Base-by-base conservation (phyloP, 2,888 invertebrate species). In the Dascillus cervinus region DNA sequence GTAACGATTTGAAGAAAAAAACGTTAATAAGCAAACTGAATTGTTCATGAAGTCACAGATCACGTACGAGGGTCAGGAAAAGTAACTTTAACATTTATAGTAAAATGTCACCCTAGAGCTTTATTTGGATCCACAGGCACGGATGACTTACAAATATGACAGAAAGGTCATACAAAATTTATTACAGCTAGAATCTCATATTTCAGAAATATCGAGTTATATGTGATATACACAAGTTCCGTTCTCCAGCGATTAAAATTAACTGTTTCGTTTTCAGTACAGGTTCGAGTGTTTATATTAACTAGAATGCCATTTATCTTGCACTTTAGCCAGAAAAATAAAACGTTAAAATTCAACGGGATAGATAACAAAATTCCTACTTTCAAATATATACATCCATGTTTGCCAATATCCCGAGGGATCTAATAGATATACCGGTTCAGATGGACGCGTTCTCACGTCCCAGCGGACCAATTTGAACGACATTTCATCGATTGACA, bases 1-100 rank as follows among this genome's bases (percentile, higher is more conserved):
- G 50, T 55, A 58, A 57, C 53, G 53, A 53, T 45, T 52, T 47
- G 53, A 54, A 56, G 52, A 56, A 53, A 56, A 52, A n/a, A n/a
- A n/a, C n/a, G n/a, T n/a, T 24, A 32, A 26, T 50, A 54, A 55
- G 49, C 49, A 52, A 52, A 53, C 46, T 53, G 51, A 55, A 53
- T 47, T 50, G 56, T 51, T 49, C 50, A 53, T 50, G 55, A 55
- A 56, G 58, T 59, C 56, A 52, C 56, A 56, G 60, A 60, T 61
- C 61, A 61, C 60, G 58, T 60, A 56, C 45, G 55, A 47, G 45
- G 52, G 48, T 46, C 47, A 46, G 44, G 41, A 46, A 33, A n/a
- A 49, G 47, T 44, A 49, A 52, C 50, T 56, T 56, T 60, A 60
- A 59, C 60, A 59, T 60, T 62, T 60, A 49, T 49, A 52, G 51